Base-by-base conservation (phyloP, 2,797 vertebrate species). In the Myiotriccus ornatus region DNA sequence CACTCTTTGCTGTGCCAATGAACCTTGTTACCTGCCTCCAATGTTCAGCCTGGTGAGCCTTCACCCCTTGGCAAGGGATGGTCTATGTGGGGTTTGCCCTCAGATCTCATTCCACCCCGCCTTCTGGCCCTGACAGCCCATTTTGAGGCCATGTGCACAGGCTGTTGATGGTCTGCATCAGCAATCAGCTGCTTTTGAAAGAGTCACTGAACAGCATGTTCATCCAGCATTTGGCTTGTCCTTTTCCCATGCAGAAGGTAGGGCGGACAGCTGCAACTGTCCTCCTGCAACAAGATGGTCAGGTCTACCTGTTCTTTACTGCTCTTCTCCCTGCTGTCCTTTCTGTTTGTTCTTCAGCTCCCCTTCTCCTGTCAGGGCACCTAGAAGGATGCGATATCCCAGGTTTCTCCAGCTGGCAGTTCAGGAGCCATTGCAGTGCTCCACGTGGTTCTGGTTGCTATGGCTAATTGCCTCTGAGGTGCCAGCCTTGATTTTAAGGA, bases 31-130 rank as follows among this genome's bases (percentile, higher is more conserved):
- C 20, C 12, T 46, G 25, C 30, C 24, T 67, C 30, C 14, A 21
- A 3, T 0, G 0, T 50, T 73, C 21, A 56, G n/a, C 9, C 27
- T 0, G 3, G 6, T 64, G 30, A 24, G 11, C 6, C 22, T 60
- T 44, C 22, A 41, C 5, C 12, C 25, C 6, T 34, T 34, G 67
- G 12, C 24, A 18, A 21, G 23, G 25, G 35, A 49, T 55, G 32
- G 5, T 56, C 21, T 41, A 3, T 1, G 2, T 22, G 16, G 8
- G 6, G 6, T 23, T 46, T 62, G 47, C 32, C 32, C 24, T 87
- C 50, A 25, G 46, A 7, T 53, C 21, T 25, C 28, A 8, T 37
- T 35, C 30, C 22, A 7, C 16, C 10, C 18, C 15, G 5, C 2
- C 5, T 68, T 17, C 39, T 44, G 64, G 39, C 21, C 28, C 34